Evolutionary conservation across 2,888 invertebrate genomes (phyloP).

Genomic region (Allolobophora icterica): DNA sequence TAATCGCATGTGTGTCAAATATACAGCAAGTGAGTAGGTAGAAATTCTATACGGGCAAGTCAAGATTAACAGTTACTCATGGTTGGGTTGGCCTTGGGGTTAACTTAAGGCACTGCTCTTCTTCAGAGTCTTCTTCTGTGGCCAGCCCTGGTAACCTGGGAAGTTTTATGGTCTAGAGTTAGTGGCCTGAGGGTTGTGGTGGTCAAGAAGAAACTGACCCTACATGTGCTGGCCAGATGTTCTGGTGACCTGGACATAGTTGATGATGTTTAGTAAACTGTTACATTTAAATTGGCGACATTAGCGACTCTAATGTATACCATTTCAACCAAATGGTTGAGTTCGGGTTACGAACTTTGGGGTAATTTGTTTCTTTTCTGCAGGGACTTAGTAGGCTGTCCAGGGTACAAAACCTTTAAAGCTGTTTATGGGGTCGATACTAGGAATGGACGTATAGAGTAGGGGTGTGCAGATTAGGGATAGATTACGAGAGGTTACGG

Average conservation of each 20-base stretch:
- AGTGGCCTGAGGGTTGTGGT: neutral
- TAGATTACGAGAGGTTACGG: too few relatives aligned
- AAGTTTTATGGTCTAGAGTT: slow-evolving; percentile 72
- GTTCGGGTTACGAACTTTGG: too few relatives aligned
- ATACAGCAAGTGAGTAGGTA: neutral
- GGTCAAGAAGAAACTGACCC: neutral
- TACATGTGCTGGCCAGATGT: neutral
- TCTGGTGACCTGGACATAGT: too few relatives aligned
- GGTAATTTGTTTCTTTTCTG: neutral
- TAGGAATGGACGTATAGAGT: neutral
- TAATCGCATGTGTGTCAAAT: neutral
- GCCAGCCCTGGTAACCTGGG: slow-evolving; percentile 81
- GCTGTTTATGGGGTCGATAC: neutral
- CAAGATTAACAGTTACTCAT: neutral
- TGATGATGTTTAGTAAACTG: neutral
- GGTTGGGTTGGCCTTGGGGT: too few relatives aligned
- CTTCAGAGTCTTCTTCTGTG: slow-evolving; percentile 76
- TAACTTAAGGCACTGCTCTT: too few relatives aligned
- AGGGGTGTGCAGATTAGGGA: neutral
- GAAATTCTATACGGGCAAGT: neutral
- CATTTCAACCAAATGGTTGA: neutral
- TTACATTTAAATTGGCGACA: neutral
- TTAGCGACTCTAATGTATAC: neutral
- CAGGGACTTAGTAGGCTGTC: neutral
- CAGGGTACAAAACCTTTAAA: neutral